phyloP scores from a whole-genome alignment of 2,888 invertebrate genomes.

The Antheraea assamensis region DNA sequence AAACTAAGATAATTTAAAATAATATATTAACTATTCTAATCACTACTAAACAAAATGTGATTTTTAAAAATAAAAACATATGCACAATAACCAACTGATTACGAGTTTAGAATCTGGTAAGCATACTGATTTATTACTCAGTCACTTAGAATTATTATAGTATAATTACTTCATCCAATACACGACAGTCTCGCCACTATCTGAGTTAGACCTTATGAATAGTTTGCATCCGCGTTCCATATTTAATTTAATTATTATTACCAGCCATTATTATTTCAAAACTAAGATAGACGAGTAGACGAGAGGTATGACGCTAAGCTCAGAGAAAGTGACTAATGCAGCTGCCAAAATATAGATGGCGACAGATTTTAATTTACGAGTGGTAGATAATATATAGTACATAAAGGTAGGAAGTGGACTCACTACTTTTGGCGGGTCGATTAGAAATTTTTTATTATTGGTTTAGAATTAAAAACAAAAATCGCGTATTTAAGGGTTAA shows the following conservation, averaged over 20 bases:
- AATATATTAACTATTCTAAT: not conserved
- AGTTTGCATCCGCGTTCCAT: constrained; percentile 3
- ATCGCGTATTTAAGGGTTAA: no score
- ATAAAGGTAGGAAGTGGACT: no score
- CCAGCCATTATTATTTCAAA: not conserved
- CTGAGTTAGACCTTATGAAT: not conserved
- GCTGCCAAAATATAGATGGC: no score
- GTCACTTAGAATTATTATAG: not conserved
- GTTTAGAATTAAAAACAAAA: no score
- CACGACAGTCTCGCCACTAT: not conserved
- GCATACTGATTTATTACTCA: not conserved
- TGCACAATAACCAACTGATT: not conserved
- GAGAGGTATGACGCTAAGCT: no score
- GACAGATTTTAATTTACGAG: no score
- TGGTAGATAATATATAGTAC: no score
- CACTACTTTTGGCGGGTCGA: no score
- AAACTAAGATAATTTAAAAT: not conserved
- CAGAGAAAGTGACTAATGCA: no score
- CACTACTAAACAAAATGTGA: not conserved
- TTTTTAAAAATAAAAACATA: not conserved
- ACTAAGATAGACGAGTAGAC: not conserved
- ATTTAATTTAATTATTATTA: not conserved
- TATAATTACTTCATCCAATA: not conserved
- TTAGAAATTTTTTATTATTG: no score
- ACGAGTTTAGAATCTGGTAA: not conserved